Conservation (phyloP, 2,797 vertebrate genomes). For the Centroberyx gerrardi region DNA sequence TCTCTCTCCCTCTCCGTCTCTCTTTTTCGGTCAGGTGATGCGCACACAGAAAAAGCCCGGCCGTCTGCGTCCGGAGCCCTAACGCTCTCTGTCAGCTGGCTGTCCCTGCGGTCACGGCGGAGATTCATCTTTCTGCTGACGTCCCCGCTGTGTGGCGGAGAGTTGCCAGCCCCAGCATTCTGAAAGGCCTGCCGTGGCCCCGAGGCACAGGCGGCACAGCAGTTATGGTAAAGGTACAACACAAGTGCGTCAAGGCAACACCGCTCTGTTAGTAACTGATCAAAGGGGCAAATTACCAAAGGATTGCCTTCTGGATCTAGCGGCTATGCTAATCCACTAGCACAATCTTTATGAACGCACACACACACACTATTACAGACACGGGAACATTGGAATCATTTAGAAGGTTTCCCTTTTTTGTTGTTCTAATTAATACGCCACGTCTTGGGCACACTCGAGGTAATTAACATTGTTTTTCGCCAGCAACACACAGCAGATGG, state of each 20-base stretch:
- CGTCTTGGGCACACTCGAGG: slow-evolving; percentile 86
- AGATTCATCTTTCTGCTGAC: slow-evolving; percentile 81
- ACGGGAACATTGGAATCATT: slow-evolving; percentile 70
- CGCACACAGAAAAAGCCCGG: slow-evolving; percentile 52
- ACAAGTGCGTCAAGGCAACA: slow-evolving; percentile 26
- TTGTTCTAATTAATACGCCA: slow-evolving; percentile 86
- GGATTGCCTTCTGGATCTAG: slow-evolving; percentile 50
- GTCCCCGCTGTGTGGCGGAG: slow-evolving; percentile 60
- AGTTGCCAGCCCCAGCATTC: slow-evolving; percentile 73
- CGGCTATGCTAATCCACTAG: slow-evolving; percentile 58
- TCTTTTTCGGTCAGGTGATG: slow-evolving; percentile 62
- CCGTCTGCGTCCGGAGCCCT: slow-evolving; percentile 65
- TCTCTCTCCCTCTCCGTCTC: slow-evolving; percentile 42
- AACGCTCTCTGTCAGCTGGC: slow-evolving; percentile 78
- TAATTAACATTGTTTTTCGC: slow-evolving; percentile 88
- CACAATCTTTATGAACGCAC: slow-evolving; percentile 52
- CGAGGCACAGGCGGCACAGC: slow-evolving; percentile 48
- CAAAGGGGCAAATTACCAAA: slow-evolving; percentile 66
- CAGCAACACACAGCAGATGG: slow-evolving; percentile 87
- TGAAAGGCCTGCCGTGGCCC: slow-evolving; percentile 71
- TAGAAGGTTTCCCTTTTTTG: slow-evolving; percentile 72
- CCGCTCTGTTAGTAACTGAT: slow-evolving; percentile 47
- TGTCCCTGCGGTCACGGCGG: slow-evolving; percentile 74
- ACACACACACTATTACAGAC: slow-evolving; percentile 38
- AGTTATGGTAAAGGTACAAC: slow-evolving; percentile 43